phyloP scores from a whole-genome alignment of 1,140 invertebrate genomes.

The Nixonia krombeini region DNA sequence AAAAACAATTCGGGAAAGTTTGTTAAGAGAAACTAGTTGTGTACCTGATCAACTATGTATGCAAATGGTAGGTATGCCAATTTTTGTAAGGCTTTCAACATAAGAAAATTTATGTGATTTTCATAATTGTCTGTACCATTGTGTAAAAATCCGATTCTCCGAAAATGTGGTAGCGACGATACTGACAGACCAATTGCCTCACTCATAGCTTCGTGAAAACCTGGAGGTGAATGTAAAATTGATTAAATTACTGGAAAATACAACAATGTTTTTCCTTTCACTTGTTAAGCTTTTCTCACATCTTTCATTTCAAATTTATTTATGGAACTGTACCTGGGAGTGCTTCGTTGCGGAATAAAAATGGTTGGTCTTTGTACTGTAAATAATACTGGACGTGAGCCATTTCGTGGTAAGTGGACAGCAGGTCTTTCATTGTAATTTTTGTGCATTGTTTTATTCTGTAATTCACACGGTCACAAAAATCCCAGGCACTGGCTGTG shows the following conservation, averaged over 20 bases:
- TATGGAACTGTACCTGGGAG: conserved; percentile 77
- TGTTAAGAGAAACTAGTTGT: too few species aligned
- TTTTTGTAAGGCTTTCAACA: conserved; percentile 86
- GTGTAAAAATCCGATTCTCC: conserved; percentile 79
- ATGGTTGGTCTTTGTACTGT: conserved; percentile 83
- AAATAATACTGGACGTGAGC: conserved; percentile 87
- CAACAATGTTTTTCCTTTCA: neutral
- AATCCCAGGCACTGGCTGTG: conserved; percentile 91
- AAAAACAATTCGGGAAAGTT: too few species aligned
- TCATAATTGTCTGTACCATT: conserved; percentile 79
- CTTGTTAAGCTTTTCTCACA: too few species aligned
- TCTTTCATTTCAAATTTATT: neutral
- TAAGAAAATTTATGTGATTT: conserved; percentile 84
- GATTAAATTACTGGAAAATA: neutral
- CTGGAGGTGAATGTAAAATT: conserved; percentile 63
- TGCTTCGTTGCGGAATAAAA: conserved; percentile 82
- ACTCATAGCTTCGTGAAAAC: conserved; percentile 92
- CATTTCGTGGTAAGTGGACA: conserved; percentile 90
- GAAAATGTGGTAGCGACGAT: conserved; percentile 80
- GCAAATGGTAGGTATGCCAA: conserved; percentile 85
- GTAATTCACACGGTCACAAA: conserved; percentile 86
- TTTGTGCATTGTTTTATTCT: conserved; percentile 93
- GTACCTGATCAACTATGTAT: conserved; percentile 82
- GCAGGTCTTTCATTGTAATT: conserved; percentile 83
- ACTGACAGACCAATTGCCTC: conserved; percentile 87